Evolutionary conservation across 2,113 vertebrate genomes (phyloP).

Genomic region (Cynopterus brachyotis): DNA sequence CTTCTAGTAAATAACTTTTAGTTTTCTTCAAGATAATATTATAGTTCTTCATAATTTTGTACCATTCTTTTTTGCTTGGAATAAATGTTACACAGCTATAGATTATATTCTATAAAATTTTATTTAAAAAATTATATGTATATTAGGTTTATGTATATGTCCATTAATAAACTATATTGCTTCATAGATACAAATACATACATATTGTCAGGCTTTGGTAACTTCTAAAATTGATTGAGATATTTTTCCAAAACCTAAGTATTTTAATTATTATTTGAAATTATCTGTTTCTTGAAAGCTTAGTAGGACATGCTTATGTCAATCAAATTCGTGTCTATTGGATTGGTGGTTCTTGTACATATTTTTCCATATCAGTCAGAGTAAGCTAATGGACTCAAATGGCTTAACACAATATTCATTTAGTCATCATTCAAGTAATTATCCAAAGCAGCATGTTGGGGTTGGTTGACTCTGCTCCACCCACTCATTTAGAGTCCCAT

Average conservation of each 20-base stretch:
- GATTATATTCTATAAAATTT: not conserved
- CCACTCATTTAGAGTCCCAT: not conserved
- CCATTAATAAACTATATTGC: not conserved
- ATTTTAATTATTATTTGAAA: not conserved
- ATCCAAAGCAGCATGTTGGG: not conserved
- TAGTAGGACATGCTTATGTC: not conserved
- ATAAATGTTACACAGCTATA: not conserved
- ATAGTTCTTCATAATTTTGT: not conserved
- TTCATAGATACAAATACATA: not conserved
- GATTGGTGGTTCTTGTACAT: not conserved
- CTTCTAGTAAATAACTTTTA: not conserved
- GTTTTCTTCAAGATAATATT: not conserved
- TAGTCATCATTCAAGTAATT: not conserved
- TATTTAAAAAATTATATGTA: not conserved
- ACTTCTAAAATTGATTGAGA: not conserved
- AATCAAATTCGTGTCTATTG: not conserved
- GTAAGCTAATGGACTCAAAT: not conserved
- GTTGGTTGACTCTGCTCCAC: fast-evolving
- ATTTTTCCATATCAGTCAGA: not conserved
- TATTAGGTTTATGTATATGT: not conserved
- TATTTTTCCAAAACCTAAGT: not conserved
- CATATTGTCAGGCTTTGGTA: not conserved
- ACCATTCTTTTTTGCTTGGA: not conserved
- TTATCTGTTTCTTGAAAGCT: not conserved
- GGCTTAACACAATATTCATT: not conserved